A percentile compares a stretch with the other conserved stretches of the same genome.
These are phyloP conservation scores for Rhodeus uyekii DNA, from an alignment of 2,797 vertebrate species.

Conservation along the genomic window DNA sequence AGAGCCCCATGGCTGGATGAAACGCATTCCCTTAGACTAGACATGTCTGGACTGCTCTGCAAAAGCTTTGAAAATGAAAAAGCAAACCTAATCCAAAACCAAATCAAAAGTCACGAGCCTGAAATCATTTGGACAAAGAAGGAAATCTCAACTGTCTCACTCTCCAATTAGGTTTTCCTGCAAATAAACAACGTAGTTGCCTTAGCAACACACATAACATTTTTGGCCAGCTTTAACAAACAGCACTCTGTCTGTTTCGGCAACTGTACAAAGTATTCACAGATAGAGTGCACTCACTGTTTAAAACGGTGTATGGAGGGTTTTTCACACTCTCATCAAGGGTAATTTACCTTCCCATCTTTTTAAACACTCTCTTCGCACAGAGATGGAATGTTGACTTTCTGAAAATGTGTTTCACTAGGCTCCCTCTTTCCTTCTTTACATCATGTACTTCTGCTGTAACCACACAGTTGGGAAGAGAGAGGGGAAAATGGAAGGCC, in stretches of 20 bases:
- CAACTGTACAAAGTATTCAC: neutral
- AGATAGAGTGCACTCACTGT: neutral
- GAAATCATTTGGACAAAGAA: neutral
- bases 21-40: constrained; percentile 21
- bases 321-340: neutral
- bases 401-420: neutral
- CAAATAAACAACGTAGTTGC: constrained; percentile 13
- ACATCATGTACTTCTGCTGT: neutral
- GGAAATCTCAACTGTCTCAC: neutral
- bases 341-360: neutral
- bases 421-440: neutral
- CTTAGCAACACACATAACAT: constrained; percentile 24
- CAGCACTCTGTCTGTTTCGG: neutral
- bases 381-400: constrained; percentile 20
- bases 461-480: constrained; percentile 33
- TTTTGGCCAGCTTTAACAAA: constrained; percentile 13
- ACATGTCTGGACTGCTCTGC: constrained; percentile 20
- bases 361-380: neutral
- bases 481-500: constrained; percentile 8
- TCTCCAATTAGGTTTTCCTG: neutral
- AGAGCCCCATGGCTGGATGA: constrained; percentile 29
- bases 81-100: neutral
- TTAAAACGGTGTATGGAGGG: neutral
- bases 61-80: neutral
- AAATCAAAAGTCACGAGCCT: neutral